Base-by-base conservation (phyloP, 2,888 invertebrate genomes). In the Ophraella communa region DNA sequence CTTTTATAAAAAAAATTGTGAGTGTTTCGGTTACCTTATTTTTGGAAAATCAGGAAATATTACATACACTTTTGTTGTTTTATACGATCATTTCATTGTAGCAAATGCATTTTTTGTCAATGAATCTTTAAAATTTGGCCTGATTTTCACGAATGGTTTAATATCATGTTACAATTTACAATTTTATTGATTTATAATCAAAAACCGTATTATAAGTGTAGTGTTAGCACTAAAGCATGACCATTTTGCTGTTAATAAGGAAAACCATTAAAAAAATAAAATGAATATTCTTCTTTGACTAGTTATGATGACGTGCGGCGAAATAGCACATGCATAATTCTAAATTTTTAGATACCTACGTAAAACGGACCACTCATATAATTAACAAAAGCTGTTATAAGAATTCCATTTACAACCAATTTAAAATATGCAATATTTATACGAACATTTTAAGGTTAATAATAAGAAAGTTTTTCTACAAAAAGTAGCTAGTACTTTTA, bases 251-350 rank as follows among this genome's bases (percentile, higher is more conserved):
- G 27, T 27, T 52, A 20, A n/a, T 30, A 20, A 20, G 11, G 21
- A 47, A 20, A n/a, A n/a, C n/a, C n/a, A n/a, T n/a, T n/a, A n/a
- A n/a, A n/a, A 11, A 20, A 45, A 21, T 52, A 33, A 54, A 10
- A 35, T 20, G 51, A 27, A 33, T 35, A 39, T 52, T 58, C 62
- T 63, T 60, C 63, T 55, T 52, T 39, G 54, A 35, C 42, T 49
- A 52, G 63, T 39, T 54, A 51, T 53, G 63, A 58, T 53, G 51
- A 58, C 62, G 49, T 45, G 59, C 59, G 54, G 60, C 35, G 21
- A 33, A 57, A 33, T 53, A 56, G 75, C 76, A 78, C 79, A 80
- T 78, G 78, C 77, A 78, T 80, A 79, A 80, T 81, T 81, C 81
- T 81, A 81, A 81, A 81, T 79, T 73, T 75, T 77, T 78, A 78